Percentiles rank a stretch among this genome's conserved stretches.
phyloP scores from a whole-genome alignment of 2,797 vertebrate species.

The Spea hammondii region DNA sequence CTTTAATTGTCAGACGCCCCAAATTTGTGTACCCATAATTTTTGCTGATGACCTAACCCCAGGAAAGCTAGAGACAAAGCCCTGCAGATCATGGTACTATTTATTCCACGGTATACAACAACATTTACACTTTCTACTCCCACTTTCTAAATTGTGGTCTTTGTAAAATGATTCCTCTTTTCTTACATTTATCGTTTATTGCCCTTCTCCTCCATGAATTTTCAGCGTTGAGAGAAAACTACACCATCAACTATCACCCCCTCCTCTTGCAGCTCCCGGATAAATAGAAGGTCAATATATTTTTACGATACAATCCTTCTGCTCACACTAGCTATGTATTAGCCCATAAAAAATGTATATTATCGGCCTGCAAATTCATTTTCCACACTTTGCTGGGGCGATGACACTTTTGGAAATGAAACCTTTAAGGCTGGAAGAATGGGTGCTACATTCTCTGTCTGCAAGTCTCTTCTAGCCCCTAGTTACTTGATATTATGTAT shows the following conservation, averaged over 20 bases:
- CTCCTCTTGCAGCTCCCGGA: slow-evolving; percentile 8
- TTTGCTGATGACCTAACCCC: no score
- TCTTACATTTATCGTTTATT: slow-evolving; percentile 38
- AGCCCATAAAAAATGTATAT: slow-evolving; percentile 50
- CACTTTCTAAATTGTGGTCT: slow-evolving; percentile 7
- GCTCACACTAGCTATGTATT: slow-evolving; percentile 48
- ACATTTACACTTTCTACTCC: slow-evolving; percentile 30
- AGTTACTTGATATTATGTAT: not conserved
- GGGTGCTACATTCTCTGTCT: not conserved
- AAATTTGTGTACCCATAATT: no score
- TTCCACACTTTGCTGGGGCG: slow-evolving; percentile 43
- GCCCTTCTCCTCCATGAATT: slow-evolving; percentile 35
- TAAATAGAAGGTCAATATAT: slow-evolving; percentile 46
- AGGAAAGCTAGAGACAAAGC: no score
- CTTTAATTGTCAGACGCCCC: no score
- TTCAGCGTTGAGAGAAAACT: slow-evolving; percentile 34
- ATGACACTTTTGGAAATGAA: slow-evolving; percentile 42
- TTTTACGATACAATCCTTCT: slow-evolving; percentile 52
- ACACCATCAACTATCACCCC: not conserved
- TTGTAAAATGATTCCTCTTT: slow-evolving; percentile 27
- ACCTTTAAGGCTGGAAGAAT: slow-evolving; percentile 16
- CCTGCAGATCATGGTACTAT: no score
- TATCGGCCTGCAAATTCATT: slow-evolving; percentile 36
- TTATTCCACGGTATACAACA: not conserved
- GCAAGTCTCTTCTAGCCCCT: not conserved